These are phyloP conservation scores for Onthophagus sagittarius DNA, from an alignment of 2,888 invertebrate species.

Conservation along the genomic window DNA sequence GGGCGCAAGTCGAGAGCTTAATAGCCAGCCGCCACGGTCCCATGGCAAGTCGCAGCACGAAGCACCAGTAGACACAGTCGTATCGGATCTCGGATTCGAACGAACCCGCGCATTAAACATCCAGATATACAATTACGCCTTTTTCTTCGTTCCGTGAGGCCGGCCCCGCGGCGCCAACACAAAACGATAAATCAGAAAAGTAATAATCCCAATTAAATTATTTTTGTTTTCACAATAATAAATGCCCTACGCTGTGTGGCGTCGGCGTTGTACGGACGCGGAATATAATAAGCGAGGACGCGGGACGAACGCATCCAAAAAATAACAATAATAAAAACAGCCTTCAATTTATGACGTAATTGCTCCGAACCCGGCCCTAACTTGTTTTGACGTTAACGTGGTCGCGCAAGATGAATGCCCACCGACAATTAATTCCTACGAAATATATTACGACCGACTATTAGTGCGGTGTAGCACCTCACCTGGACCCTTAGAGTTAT, in stretches of 20 bases:
- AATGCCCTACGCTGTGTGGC: neutral
- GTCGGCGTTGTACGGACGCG: conserved; percentile 1
- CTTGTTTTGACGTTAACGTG: conserved; percentile 43
- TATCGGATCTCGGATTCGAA: conserved; percentile 7
- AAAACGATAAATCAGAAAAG: conserved; percentile 40
- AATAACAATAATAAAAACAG: conserved; percentile 34
- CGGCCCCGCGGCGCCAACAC: conserved; percentile 28
- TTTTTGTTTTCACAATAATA: conserved; percentile 33
- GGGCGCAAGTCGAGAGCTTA: neutral
- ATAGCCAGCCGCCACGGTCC: neutral
- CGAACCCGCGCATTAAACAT: conserved; percentile 17
- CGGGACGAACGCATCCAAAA: neutral
- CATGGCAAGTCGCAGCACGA: neutral
- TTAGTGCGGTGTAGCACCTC: conserved; percentile 38
- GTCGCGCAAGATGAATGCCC: conserved; percentile 41
- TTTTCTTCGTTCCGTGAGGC: conserved; percentile 4
- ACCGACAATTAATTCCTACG: conserved; percentile 44
- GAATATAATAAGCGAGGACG: conserved; percentile 7
- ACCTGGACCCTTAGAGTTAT: conserved; percentile 42
- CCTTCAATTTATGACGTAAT: conserved; percentile 41
- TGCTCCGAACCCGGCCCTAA: conserved; percentile 33
- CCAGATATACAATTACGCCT: conserved; percentile 18
- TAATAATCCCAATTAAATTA: conserved; percentile 39
- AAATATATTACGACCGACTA: conserved; percentile 43
- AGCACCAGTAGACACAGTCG: conserved; percentile 6